A percentile compares a stretch with the other conserved stretches of the same genome.
Evolutionary conservation across 2,797 vertebrate species (phyloP).

Genomic region (Rousettus madagascariensis): DNA sequence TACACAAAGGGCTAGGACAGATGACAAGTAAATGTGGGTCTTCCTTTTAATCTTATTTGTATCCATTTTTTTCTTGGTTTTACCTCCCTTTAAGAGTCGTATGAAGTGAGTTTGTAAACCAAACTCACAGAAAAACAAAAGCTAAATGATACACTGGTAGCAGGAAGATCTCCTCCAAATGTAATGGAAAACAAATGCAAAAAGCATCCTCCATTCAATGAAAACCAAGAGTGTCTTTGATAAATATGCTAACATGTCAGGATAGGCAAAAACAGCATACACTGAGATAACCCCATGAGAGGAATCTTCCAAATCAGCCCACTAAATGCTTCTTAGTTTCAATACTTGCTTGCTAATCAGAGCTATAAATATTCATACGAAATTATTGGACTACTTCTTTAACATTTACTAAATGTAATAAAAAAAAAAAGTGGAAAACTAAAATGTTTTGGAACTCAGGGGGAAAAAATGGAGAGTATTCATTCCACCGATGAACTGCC

Average conservation of each 20-base stretch:
- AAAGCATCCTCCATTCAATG: neutral
- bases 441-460: neutral
- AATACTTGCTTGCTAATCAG: neutral
- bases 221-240: neutral
- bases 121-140: constrained; percentile 20
- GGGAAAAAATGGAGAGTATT: neutral
- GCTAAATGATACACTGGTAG: neutral
- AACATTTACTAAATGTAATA: constrained; percentile 33
- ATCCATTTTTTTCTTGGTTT: neutral
- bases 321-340: neutral
- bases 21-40: neutral
- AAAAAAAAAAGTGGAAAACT: neutral
- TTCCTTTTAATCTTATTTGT: constrained; percentile 36
- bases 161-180: neutral
- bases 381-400: neutral
- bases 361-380: neutral
- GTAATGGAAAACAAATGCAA: constrained; percentile 15
- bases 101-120: constrained; percentile 30
- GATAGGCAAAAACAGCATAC: neutral
- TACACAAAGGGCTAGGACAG: neutral
- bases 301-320: neutral
- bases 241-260: neutral
- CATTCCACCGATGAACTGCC: neutral
- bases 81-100: neutral
- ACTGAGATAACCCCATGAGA: neutral